Percentiles rank a stretch among this genome's conserved stretches.
Evolutionary conservation across 2,888 invertebrate genomes (phyloP).

Genomic region (Sphaerophoria taeniata): DNA sequence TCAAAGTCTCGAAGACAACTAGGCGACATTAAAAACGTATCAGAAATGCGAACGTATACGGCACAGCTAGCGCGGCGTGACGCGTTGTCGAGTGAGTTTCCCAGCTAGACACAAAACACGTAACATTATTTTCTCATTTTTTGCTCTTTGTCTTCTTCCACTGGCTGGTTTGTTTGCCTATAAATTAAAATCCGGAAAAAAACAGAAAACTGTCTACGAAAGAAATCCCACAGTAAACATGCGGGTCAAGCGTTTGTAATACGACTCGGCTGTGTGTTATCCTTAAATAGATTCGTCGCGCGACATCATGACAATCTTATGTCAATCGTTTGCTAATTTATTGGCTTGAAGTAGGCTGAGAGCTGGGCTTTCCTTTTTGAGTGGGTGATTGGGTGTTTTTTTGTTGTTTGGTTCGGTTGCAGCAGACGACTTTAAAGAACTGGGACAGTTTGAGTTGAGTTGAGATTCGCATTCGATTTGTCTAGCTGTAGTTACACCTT

Average conservation of each 20-base stretch:
- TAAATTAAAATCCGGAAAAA: conserved; percentile 60
- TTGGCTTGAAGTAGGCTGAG: conserved; percentile 53
- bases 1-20: conserved; percentile 29
- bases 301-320: conserved; percentile 66
- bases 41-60: not conserved
- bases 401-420: not conserved
- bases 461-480: conserved; percentile 6
- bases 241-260: conserved; percentile 48
- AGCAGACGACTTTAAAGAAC: conserved; percentile 50
- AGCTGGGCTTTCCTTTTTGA: not conserved
- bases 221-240: conserved; percentile 56
- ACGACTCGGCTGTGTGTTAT: conserved; percentile 58
- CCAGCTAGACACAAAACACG: conserved; percentile 18
- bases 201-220: conserved; percentile 44
- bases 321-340: conserved; percentile 71
- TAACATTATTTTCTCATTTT: conserved; percentile 9
- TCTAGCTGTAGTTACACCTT: conserved; percentile 7
- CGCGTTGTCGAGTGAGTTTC: conserved; percentile 30
- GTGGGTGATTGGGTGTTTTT: not conserved
- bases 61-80: no score
- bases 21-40: conserved; percentile 16
- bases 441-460: conserved; percentile 40
- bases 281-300: conserved; percentile 59
- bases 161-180: not conserved
- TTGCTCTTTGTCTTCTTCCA: not conserved